Conservation (phyloP, 2,888 invertebrate genomes). For the Pseudococcus viburni region DNA sequence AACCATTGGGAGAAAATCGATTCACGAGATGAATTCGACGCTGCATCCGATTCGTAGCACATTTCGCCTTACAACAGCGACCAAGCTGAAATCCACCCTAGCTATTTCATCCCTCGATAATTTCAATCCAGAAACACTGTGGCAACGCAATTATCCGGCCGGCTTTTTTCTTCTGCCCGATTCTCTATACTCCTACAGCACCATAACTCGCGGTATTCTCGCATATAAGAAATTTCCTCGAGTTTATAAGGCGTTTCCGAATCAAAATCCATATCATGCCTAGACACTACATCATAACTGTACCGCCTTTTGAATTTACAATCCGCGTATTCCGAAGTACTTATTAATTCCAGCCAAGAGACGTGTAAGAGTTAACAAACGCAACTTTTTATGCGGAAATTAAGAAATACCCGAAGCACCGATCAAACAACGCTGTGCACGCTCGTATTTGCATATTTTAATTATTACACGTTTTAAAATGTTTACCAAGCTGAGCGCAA, state of each 20-base stretch:
- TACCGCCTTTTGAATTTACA: constrained; percentile 52
- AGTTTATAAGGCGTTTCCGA: constrained; percentile 35
- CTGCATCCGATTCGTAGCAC: not conserved
- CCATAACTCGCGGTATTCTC: not conserved
- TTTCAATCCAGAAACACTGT: constrained; percentile 19
- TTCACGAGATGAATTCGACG: not conserved
- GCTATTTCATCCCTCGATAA: constrained; percentile 34
- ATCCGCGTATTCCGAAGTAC: not conserved
- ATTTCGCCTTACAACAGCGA: constrained; percentile 4
- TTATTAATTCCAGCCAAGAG: constrained; percentile 34
- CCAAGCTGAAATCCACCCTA: constrained; percentile 1
- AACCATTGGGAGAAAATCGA: constrained; percentile 18
- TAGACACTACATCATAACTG: constrained; percentile 28
- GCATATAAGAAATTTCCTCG: not conserved
- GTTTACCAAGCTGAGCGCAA: not conserved
- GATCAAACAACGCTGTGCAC: not conserved
- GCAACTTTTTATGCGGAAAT: constrained; percentile 38
- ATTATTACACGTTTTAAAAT: constrained; percentile 48
- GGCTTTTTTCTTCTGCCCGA: not conserved
- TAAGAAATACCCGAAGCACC: constrained; percentile 53
- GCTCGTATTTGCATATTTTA: constrained; percentile 53
- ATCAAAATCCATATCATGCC: constrained; percentile 53
- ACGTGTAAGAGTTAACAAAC: not conserved
- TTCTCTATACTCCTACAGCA: not conserved
- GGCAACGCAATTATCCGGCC: constrained; percentile 18